phyloP scores from a whole-genome alignment of 64 coral and sea anemone species.

The Montipora sp. region DNA sequence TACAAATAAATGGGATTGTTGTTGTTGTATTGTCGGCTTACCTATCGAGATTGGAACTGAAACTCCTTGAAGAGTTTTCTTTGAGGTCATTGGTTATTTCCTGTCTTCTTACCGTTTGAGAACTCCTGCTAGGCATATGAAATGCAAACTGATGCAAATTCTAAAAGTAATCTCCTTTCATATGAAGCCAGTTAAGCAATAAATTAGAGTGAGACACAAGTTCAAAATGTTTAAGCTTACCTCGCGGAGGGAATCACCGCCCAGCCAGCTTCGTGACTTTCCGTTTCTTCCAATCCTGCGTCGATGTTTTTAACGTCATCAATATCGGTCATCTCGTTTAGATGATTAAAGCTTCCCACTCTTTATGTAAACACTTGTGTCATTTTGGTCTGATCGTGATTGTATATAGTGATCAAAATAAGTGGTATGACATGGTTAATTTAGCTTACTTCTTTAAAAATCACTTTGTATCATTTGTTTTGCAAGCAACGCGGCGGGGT shows the following conservation, averaged over 20 bases:
- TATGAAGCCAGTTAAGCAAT: neutral
- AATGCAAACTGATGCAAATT: neutral
- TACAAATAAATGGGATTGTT: too few species aligned
- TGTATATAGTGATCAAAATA: neutral
- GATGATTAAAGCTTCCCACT: neutral
- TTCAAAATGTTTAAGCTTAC: neutral
- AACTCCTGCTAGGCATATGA: constrained; percentile 29
- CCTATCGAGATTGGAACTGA: neutral
- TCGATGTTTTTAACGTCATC: neutral
- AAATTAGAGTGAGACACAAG: too few species aligned
- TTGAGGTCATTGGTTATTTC: neutral
- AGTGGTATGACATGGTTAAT: neutral
- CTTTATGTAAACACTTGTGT: neutral
- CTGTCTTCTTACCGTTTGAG: constrained; percentile 57
- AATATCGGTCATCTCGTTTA: neutral
- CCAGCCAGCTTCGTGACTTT: constrained; percentile 1
- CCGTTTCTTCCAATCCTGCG: neutral
- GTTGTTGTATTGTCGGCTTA: neutral
- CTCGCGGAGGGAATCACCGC: constrained; percentile 60
- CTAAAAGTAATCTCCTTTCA: neutral
- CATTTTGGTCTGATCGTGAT: neutral
- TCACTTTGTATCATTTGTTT: neutral
- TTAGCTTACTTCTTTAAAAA: neutral
- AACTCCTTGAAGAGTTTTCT: constrained; percentile 17
- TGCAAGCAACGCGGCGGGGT: neutral